A percentile compares a stretch with the other conserved stretches of the same genome.
These are phyloP conservation scores for Phylloscopus trochiloides DNA, from an alignment of 2,113 vertebrate species.

Conservation along the genomic window DNA sequence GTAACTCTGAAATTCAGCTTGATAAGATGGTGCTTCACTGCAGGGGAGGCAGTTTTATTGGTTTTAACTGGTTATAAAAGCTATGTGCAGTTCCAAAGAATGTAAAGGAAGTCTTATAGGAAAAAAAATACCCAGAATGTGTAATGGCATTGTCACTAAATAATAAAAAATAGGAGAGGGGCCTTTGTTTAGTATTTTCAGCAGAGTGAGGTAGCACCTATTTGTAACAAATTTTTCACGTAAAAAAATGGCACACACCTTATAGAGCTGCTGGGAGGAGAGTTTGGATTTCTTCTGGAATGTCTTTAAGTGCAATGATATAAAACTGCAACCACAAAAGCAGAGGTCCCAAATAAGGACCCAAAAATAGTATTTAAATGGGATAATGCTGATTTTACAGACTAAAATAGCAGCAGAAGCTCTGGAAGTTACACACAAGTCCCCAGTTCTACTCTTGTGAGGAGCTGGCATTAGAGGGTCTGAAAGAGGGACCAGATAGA, in stretches of 20 bases:
- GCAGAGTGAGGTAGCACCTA: neutral
- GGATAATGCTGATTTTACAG: neutral
- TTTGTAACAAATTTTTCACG: neutral
- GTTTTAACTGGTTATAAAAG: neutral
- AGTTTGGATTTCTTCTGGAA: neutral
- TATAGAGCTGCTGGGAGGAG: neutral
- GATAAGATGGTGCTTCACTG: neutral
- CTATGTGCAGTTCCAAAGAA: neutral
- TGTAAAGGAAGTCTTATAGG: neutral
- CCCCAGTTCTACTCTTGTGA: neutral
- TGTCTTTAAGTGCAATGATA: neutral
- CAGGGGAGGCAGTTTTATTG: neutral
- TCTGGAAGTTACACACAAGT: accelerated
- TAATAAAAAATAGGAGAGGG: neutral
- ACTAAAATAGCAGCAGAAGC: neutral
- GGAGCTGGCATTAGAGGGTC: neutral
- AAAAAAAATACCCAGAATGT: no score
- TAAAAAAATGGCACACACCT: accelerated
- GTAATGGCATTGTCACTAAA: neutral
- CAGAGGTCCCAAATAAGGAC: neutral
- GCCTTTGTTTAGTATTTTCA: neutral
- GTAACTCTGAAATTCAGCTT: neutral
- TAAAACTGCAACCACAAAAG: neutral
- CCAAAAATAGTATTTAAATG: neutral
- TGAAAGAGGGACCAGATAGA: neutral